Percentiles rank a stretch among this genome's conserved stretches.
Evolutionary conservation across 2,888 invertebrate species (phyloP).

Genomic region (Geophilus truncorum): DNA sequence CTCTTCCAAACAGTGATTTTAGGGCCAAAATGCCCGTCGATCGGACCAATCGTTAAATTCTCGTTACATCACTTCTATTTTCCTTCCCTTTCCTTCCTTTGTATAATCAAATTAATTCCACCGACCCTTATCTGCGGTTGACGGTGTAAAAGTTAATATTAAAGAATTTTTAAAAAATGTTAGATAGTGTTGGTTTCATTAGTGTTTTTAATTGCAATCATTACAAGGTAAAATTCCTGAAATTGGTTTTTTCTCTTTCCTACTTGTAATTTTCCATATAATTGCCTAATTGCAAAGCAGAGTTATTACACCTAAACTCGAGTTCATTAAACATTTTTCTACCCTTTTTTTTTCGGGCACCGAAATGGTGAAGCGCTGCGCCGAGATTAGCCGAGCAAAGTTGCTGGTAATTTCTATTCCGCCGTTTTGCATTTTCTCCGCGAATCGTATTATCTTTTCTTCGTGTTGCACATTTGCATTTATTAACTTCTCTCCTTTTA

Average conservation of each 20-base stretch:
- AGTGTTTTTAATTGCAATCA: slow-evolving; percentile 7
- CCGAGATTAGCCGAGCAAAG: not conserved
- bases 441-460: slow-evolving; percentile 17
- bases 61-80: not conserved
- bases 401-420: slow-evolving; percentile 13
- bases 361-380: not conserved
- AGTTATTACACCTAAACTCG: not conserved
- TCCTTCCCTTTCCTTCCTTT: not conserved
- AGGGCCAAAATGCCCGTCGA: not conserved
- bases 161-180: not conserved
- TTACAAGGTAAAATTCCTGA: not conserved
- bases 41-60: not conserved
- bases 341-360: not conserved
- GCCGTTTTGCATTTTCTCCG: slow-evolving; percentile 7
- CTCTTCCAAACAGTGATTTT: not conserved
- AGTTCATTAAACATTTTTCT: not conserved
- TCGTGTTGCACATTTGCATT: slow-evolving; percentile 21
- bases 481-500: not conserved
- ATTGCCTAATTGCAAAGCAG: slow-evolving; percentile 8
- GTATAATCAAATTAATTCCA: not conserved
- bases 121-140: not conserved
- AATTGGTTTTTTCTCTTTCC: not conserved
- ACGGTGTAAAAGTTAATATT: not conserved
- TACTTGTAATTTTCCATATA: not conserved
- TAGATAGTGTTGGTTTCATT: not conserved